Evolutionary conservation across 2,797 vertebrate species (phyloP).

Genomic region (Parotocinclus haroldoi): DNA sequence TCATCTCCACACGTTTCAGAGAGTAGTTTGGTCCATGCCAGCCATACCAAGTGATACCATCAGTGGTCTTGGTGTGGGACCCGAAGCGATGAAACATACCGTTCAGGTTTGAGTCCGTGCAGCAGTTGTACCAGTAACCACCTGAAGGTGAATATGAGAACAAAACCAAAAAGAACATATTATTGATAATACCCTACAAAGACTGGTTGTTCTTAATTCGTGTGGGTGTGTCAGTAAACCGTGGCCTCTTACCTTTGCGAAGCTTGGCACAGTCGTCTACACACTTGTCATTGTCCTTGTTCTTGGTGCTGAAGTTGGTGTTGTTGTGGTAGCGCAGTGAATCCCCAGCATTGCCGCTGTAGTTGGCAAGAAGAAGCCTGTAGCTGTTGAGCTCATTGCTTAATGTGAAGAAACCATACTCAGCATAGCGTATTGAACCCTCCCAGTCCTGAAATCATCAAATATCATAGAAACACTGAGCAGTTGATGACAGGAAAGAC

Average conservation of each 20-base stretch:
- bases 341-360: conserved; percentile 82
- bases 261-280: conserved; percentile 87
- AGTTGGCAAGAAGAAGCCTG: conserved; percentile 87
- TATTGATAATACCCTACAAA: no score
- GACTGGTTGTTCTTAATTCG: no score
- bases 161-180: no score
- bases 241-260: conserved; percentile 80
- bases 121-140: conserved; percentile 99
- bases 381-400: conserved; percentile 91
- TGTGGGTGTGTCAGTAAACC: no score
- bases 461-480: background rate
- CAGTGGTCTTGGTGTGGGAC: conserved; percentile 79
- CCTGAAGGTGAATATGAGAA: conserved; percentile 68
- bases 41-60: conserved; percentile 95
- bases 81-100: conserved; percentile 88
- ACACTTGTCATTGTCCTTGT: conserved; percentile 98
- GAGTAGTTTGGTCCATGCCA: conserved; percentile 95
- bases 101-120: conserved; percentile 96
- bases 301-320: conserved; percentile 95
- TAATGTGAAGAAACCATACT: conserved; percentile 84
- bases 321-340: conserved; percentile 95
- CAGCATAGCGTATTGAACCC: conserved; percentile 77
- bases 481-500: background rate
- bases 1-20: conserved; percentile 93
- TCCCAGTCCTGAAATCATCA: conserved; percentile 84